A percentile compares a stretch with the other conserved stretches of the same genome.
Evolutionary conservation across 2,797 vertebrate species (phyloP).

Genomic region (Pristis pectinata): DNA sequence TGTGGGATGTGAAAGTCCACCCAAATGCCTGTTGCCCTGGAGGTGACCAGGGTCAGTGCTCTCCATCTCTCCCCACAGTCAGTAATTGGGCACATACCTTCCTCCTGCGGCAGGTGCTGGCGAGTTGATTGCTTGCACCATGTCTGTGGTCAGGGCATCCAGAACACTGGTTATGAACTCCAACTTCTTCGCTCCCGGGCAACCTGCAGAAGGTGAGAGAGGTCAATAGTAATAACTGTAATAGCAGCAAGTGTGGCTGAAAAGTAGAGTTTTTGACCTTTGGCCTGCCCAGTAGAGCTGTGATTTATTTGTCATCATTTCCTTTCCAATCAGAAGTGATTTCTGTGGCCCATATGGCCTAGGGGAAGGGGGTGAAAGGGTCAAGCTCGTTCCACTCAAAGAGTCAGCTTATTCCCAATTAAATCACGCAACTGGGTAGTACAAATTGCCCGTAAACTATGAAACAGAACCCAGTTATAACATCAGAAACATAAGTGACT

Average conservation of each 20-base stretch:
- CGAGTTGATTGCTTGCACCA: conserved; percentile 97
- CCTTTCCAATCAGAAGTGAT: background rate
- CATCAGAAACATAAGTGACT: background rate
- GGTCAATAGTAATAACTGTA: background rate
- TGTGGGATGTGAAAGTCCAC: background rate
- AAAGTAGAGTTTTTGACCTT: background rate
- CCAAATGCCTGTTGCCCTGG: background rate
- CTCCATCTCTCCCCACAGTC: background rate
- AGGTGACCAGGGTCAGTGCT: background rate
- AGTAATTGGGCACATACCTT: conserved; percentile 70
- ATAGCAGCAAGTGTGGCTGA: background rate
- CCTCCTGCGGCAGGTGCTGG: conserved; percentile 87
- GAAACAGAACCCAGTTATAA: background rate
- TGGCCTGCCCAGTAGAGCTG: background rate
- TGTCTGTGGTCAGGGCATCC: conserved; percentile 95
- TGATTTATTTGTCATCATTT: background rate
- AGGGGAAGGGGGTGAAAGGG: background rate
- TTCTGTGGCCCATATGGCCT: background rate
- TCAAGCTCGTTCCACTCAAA: background rate
- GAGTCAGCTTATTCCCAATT: background rate
- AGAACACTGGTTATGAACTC: conserved; percentile 96
- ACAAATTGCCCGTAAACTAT: background rate
- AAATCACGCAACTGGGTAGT: background rate
- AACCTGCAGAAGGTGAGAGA: conserved; percentile 62
- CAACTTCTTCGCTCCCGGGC: conserved; percentile 90